Evolutionary conservation across 2,888 invertebrate genomes (phyloP), one percentile per base, ranked within the genome.

Genomic region (Catocala nupta): DNA sequence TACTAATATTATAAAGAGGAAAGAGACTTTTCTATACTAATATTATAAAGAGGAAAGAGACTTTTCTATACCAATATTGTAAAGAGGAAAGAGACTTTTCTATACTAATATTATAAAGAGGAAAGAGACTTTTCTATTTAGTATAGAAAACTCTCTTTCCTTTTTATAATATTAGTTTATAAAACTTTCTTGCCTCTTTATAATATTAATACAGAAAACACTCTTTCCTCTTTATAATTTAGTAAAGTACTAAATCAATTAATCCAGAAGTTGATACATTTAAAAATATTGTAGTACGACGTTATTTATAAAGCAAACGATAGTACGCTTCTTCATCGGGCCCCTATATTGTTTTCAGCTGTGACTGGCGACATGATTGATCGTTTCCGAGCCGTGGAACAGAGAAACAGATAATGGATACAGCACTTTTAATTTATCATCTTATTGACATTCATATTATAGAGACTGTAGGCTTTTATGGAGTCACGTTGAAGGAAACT

Each of bases 311-410:
- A 72, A 68, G 57, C 60, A 70, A 63, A 68, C 67, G 72, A 45
- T 25, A 25, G 56, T 9, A 12, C 70, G 65, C 70, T 68, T 67
- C 69, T 75, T 77, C 78, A 77, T 71, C 63, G 62, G 55, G 70
- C 33, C 63, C 52, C 75, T 77, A 80, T 83, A 85, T 85, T 85
- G 85, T 86, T 86, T 86, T 81, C 78, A 79, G 79, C 71, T 74
- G 77, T 58, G 75, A 75, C 78, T 81, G 70, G 63, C 71, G 62
- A 64, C 63, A 70, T 85, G 86, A 86, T 86, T 80, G 86, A 86
- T 86, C 81, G 81, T 68, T 78, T 82, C 81, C 79, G 71, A 61
- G 67, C 54, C 70, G 63, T 63, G 68, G 34, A n/a, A 33, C 55
- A 68, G 50, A 43, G 11, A 39, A 12, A 39, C 54, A n/a, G 39